Evolutionary conservation across 2,113 vertebrate species (phyloP).

Genomic region (Rallus limicola): DNA sequence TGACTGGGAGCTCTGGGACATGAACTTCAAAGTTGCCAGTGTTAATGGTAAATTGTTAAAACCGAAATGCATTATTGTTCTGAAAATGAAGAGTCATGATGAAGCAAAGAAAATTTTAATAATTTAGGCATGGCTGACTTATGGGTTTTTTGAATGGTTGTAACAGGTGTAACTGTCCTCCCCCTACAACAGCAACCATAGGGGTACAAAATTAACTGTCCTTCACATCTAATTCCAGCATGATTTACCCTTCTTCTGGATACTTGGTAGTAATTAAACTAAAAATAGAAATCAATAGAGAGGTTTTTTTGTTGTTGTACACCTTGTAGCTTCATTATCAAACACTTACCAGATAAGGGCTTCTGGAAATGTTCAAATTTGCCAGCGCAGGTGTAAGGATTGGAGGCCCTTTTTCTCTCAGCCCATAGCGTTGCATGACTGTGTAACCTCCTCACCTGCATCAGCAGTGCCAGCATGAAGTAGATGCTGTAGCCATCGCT

Average conservation of each 20-base stretch:
- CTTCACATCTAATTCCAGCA: not conserved
- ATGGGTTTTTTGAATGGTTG: not conserved
- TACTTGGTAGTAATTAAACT: not conserved
- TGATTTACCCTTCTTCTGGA: not conserved
- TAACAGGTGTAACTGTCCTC: not conserved
- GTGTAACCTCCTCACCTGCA: not conserved
- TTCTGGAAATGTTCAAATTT: not conserved
- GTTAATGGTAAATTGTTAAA: not conserved
- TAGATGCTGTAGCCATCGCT: not conserved
- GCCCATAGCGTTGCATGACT: not conserved
- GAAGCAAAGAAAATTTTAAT: not conserved
- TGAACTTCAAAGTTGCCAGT: not conserved
- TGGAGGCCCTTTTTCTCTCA: not conserved
- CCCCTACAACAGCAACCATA: not conserved
- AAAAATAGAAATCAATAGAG: not conserved
- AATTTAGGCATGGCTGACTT: not conserved
- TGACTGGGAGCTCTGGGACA: not conserved
- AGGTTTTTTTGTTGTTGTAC: not conserved
- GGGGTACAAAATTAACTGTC: not conserved
- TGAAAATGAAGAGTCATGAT: not conserved
- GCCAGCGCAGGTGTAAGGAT: not conserved
- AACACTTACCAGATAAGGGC: not conserved
- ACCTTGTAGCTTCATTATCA: not conserved
- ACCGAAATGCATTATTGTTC: not conserved
- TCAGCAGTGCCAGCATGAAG: not conserved